These are phyloP conservation scores for Eupeodes luniger DNA, from an alignment of 2,888 invertebrate species.

Conservation along the genomic window DNA sequence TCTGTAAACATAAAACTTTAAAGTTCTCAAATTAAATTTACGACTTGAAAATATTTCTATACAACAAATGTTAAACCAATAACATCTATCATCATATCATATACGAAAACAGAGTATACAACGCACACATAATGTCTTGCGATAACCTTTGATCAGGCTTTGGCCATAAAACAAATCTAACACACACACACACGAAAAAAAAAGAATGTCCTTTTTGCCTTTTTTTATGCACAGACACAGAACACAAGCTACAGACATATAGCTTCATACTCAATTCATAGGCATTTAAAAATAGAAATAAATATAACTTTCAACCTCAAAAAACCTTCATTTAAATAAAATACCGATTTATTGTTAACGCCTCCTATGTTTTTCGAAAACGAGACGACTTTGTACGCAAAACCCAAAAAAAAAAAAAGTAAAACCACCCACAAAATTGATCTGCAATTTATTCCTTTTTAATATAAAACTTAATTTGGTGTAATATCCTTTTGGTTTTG, in stretches of 20 bases:
- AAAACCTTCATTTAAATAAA: conserved; percentile 72
- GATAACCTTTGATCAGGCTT: conserved; percentile 65
- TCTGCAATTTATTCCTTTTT: conserved; percentile 54
- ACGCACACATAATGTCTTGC: conserved; percentile 47
- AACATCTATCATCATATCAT: conserved; percentile 12
- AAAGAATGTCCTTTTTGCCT: conserved; percentile 1
- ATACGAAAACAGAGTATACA: background rate
- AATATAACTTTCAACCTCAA: conserved; percentile 28
- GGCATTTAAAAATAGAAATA: conserved; percentile 34
- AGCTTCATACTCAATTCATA: background rate
- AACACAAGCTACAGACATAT: background rate
- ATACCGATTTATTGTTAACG: conserved; percentile 59
- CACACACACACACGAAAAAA: background rate
- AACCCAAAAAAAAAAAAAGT: background rate
- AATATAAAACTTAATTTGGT: conserved; percentile 1
- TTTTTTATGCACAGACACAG: background rate
- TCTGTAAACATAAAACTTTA: no score
- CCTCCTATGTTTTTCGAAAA: background rate
- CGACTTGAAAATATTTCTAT: background rate
- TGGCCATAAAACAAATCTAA: conserved; percentile 51
- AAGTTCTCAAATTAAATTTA: background rate
- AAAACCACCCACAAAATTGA: conserved; percentile 54
- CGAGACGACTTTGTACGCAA: background rate
- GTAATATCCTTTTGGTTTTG: background rate
- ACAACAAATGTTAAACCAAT: conserved; percentile 50